Base-by-base conservation (phyloP, 2,113 vertebrate genomes). In the Xyliphius kryptos region DNA sequence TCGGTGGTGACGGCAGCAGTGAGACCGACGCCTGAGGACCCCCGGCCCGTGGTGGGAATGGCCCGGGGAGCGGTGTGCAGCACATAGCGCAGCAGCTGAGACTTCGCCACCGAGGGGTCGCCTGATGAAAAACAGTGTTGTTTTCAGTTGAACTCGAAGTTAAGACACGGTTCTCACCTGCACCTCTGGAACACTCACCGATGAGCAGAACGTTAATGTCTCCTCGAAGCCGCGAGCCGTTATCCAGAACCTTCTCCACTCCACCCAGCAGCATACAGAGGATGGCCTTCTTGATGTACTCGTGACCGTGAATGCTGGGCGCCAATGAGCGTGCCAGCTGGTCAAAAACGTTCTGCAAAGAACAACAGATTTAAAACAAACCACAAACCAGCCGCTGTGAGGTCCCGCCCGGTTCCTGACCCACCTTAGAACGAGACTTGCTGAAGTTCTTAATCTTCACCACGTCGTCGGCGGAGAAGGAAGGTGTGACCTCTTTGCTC, bases 181-280 rank as follows among this genome's bases (percentile, higher is more conserved):
- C n/a, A n/a, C n/a, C n/a, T n/a, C n/a, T n/a, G n/a, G n/a, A 11
- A 49, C 15, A 21, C 66, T 44, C 83, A 98, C 96, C 96, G 70
- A 99, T 98, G 3, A 99, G 88, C 67, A 99, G 83, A 66, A 99
- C 74, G 58, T 99, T 99, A 81, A 99, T 97, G 82, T 99, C 96
- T 67, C 96, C 96, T 78, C 94, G 84, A 76, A 98, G 91, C 46
- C 94, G 91, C 1, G 90, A 94, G 43, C 93, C 94, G 0, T 98
- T 99, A 22, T 99, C 94, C 48, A 99, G 83, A 16, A 94, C 76
- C 73, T 95, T 97, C 81, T 98, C 96, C 69, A 95, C 93, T 0
- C 96, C 96, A 9, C 96, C 96, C 0, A 99, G 83, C 46, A 99
- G 79, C 91, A 99, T 86, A 75, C 96, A 99, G 9, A 99, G 90